These are phyloP conservation scores for Tenthredo livida DNA, from an alignment of 2,888 invertebrate species.

Conservation along the genomic window DNA sequence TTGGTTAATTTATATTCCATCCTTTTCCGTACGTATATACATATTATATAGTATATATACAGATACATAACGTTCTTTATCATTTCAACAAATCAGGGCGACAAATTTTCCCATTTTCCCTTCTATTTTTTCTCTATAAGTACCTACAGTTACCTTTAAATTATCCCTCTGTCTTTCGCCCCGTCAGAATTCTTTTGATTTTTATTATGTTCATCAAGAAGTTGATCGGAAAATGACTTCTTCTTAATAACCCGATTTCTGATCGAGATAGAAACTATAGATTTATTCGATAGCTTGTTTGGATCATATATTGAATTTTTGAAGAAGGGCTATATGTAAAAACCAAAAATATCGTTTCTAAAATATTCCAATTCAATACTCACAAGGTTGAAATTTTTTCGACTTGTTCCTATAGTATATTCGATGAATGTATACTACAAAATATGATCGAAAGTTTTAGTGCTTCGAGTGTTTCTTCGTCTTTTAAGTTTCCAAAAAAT, in stretches of 20 bases:
- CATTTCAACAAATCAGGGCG: slow-evolving; percentile 13
- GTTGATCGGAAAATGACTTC: not conserved
- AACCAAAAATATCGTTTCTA: no score
- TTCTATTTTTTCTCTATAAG: not conserved
- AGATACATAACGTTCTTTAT: slow-evolving; percentile 10
- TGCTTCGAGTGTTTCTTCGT: no score
- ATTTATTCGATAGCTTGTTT: not conserved
- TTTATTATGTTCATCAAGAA: not conserved
- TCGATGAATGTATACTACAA: no score
- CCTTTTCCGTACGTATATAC: not conserved
- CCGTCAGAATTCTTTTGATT: not conserved
- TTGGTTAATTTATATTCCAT: slow-evolving; percentile 26
- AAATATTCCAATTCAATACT: no score
- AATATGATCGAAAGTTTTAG: no score
- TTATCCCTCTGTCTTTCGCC: not conserved
- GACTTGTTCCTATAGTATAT: no score
- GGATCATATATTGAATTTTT: no score
- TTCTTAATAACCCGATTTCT: not conserved
- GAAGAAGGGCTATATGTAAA: no score
- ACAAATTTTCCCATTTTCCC: not conserved
- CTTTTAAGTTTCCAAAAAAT: no score
- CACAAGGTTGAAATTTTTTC: no score
- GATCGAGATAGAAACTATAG: not conserved
- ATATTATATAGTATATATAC: not conserved
- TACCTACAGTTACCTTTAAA: not conserved